Evolutionary conservation across 2,888 invertebrate species (phyloP), one percentile per base, ranked within the genome.

Genomic region (Stenotaenia linearis): DNA sequence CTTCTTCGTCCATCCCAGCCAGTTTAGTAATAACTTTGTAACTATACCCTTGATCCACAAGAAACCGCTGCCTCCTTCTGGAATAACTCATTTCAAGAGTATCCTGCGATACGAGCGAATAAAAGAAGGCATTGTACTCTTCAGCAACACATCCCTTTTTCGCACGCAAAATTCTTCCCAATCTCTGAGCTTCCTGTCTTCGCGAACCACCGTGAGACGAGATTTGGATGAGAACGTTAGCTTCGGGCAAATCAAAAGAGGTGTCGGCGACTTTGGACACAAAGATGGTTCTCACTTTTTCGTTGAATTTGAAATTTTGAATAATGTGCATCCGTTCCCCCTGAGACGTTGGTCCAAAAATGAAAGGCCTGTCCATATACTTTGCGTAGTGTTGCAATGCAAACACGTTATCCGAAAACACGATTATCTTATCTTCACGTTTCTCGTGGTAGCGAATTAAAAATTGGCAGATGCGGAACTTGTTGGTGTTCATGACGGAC

Each of bases 251-350:
- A 90, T 99, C 99, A 86, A 99, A 99, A 79, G 98, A 98, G 0
- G 98, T 99, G 85, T 99, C 99, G 0, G 99, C 99, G 7, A 99
- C 98, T 90, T 99, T 98, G 84, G 98, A 98, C 80, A 99, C 98
- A 86, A 99, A 99, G 84, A 99, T 99, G 0, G 98, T 98, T 86
- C 98, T 98, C 81, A 96, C 97, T 90, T 97, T 97, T 0, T 94
- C 96, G 86, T 99, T 99, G 85, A 95, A 97, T 87, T 98, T 98
- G 87, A 99, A 99, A 87, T 99, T 99, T 88, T 99, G 98, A 81
- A 99, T 88, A 84, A 99, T 98, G 87, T 98, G 97, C 86, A 99
- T 96, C 84, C 99, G 89, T 86, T 99, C 99, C 83, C 91, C 93
- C 88, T 98, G 92, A 25, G 96, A 94, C 0, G 99, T 99, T 0